phyloP scores from a whole-genome alignment of 23 tunicate species.

The Aplidium turbinatum region DNA sequence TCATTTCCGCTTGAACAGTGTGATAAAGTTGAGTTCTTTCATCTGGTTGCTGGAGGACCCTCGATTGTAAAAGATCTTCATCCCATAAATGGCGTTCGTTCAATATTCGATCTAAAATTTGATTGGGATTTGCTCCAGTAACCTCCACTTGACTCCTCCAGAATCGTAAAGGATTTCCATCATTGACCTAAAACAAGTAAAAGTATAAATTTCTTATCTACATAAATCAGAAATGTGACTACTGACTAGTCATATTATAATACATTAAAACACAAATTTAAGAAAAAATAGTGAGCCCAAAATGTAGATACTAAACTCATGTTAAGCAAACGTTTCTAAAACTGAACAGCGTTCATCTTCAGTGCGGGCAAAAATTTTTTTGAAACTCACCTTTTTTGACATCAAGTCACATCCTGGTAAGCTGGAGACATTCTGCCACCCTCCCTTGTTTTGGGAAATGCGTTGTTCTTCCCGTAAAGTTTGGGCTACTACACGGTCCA shows the following conservation, averaged over 20 bases:
- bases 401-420: slow-evolving; percentile 48
- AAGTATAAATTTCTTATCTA: too few relatives aligned
- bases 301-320: too few relatives aligned
- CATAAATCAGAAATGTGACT: too few relatives aligned
- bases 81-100: slow-evolving; percentile 75
- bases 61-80: slow-evolving; percentile 45
- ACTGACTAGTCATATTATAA: too few relatives aligned
- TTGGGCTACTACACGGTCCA: slow-evolving; percentile 49
- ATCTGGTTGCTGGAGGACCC: slow-evolving; percentile 54
- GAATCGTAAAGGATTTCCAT: slow-evolving; percentile 67
- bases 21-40: slow-evolving; percentile 57
- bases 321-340: too few relatives aligned
- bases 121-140: slow-evolving; percentile 15
- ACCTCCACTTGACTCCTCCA: slow-evolving; percentile 76
- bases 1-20: slow-evolving; percentile 51
- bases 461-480: slow-evolving; percentile 61
- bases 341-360: too few relatives aligned
- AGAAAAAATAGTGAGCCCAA: background rate
- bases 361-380: too few relatives aligned
- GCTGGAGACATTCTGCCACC: slow-evolving; percentile 53
- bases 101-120: slow-evolving; percentile 44
- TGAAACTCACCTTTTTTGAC: slow-evolving; percentile 72
- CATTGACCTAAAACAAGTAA: slow-evolving; percentile 46
- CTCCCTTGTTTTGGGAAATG: slow-evolving; percentile 52
- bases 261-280: background rate